These are phyloP conservation scores for Syngnathus typhle DNA, from an alignment of 2,113 vertebrate genomes.

Conservation along the genomic window DNA sequence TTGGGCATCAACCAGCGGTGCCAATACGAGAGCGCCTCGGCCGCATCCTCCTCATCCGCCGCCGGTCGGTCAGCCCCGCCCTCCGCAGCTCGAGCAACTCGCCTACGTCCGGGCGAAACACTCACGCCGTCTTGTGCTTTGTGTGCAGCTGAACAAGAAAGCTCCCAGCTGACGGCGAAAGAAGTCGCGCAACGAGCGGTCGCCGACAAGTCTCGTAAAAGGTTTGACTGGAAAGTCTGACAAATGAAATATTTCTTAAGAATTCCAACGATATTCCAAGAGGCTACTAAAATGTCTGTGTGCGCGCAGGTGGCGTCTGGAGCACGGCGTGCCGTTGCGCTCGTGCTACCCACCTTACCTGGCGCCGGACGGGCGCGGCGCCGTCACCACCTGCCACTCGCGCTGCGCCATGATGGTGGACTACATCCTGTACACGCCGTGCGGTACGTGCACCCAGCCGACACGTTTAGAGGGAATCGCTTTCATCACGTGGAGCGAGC, in stretches of 20 bases:
- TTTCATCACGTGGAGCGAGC: too few species aligned
- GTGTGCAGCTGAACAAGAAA: constrained; percentile 32
- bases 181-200: constrained; percentile 10
- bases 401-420: constrained; percentile 87
- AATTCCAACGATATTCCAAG: not conserved
- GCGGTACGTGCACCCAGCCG: constrained; percentile 27
- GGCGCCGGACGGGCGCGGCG: constrained; percentile 74
- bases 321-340: constrained; percentile 78
- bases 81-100: not conserved
- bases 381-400: constrained; percentile 91
- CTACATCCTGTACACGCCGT: constrained; percentile 89
- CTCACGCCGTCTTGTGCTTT: not conserved
- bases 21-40: constrained; percentile 70
- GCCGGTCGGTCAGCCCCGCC: not conserved
- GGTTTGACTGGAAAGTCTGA: not conserved
- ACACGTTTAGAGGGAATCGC: too few species aligned
- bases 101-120: not conserved
- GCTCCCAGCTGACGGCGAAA: constrained; percentile 24
- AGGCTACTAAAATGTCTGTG: constrained; percentile 5
- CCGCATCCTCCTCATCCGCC: not conserved
- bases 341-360: constrained; percentile 85
- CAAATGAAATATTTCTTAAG: not conserved
- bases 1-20: constrained; percentile 86
- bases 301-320: constrained; percentile 62
- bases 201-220: not conserved